Base-by-base conservation (phyloP, 1,140 invertebrate genomes). In the Hycleus cichorii region DNA sequence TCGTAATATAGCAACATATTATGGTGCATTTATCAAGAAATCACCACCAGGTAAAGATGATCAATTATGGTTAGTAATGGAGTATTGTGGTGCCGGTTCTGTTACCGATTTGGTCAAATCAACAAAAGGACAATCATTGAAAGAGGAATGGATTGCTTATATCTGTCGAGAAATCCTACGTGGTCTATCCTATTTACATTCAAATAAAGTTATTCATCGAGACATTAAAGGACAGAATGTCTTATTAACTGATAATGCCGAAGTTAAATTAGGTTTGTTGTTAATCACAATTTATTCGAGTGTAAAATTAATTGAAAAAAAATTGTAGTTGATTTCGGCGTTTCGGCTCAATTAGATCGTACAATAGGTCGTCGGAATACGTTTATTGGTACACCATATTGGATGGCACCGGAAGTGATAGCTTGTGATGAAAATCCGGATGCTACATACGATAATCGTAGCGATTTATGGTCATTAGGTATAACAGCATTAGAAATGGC, bases 221-320 rank as follows among this genome's bases (percentile, higher is more conserved):
- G 97, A 99, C 77, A 99, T 99, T 66, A 99, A 99, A 78, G 97
- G 97, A 43, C 97, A 99, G 77, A 99, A 99, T 82, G 97, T 99
- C 49, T 79, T 99, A 27, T 82, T 99, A 18, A 99, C 97, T 60
- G 97, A 99, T 73, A 98, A 98, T 82, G 96, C 96, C 49, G 96
- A 99, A 84, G 95, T 99, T 38, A 99, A 99, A 81, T 80, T 99
- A 67, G 88, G 88, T 89, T 74, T 74, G 79, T 56, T 42, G 45
- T 18, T 18, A 18, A 18, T 18, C 18, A 26, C 5, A 48, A 26
- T 27, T 27, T n/a, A 51, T 40, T 10, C 11, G 38, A 27, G 3
- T 11, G 26, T 39, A 32, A 32, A 38, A n/a, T 38, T 49, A 49
- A 49, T 25, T n/a, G 11, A 47, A 26, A 49, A 7, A 5, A 32